Percentiles rank a stretch among this genome's conserved stretches.
Evolutionary conservation across 2,113 vertebrate genomes (phyloP).

Genomic region (Hippocampus guttulatus): DNA sequence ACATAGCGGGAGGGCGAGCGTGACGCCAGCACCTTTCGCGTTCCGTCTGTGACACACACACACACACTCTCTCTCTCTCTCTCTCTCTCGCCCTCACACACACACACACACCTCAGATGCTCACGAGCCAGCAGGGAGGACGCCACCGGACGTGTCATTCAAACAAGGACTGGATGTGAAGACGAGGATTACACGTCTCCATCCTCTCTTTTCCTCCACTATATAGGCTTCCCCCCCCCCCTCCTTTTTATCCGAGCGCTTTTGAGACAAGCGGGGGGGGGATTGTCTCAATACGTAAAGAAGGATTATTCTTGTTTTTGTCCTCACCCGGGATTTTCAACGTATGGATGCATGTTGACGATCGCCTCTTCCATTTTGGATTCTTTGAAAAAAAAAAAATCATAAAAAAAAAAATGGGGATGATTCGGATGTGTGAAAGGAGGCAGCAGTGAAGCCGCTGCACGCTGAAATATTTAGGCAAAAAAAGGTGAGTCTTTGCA

Average conservation of each 20-base stretch:
- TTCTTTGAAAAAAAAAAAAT: neutral
- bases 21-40: conserved; percentile 59
- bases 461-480: conserved; percentile 34
- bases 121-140: conserved; percentile 40
- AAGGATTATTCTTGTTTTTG: conserved; percentile 54
- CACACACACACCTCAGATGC: conserved; percentile 33
- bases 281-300: conserved; percentile 38
- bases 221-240: neutral
- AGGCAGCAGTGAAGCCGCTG: conserved; percentile 31
- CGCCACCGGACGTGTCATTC: conserved; percentile 51
- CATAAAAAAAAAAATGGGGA: neutral
- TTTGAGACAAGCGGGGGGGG: conserved; percentile 33
- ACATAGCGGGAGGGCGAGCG: conserved; percentile 54
- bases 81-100: neutral
- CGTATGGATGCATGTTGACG: conserved; percentile 45
- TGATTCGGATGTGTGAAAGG: conserved; percentile 31
- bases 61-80: conserved; percentile 8
- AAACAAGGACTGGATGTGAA: conserved; percentile 49
- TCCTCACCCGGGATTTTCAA: conserved; percentile 35
- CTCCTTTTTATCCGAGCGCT: conserved; percentile 43
- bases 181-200: conserved; percentile 63
- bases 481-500: conserved; percentile 54
- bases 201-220: conserved; percentile 43
- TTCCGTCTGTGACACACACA: conserved; percentile 18
- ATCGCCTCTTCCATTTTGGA: conserved; percentile 1